Conservation (phyloP, 2,113 vertebrate genomes). For the Tachuris rubrigastra region DNA sequence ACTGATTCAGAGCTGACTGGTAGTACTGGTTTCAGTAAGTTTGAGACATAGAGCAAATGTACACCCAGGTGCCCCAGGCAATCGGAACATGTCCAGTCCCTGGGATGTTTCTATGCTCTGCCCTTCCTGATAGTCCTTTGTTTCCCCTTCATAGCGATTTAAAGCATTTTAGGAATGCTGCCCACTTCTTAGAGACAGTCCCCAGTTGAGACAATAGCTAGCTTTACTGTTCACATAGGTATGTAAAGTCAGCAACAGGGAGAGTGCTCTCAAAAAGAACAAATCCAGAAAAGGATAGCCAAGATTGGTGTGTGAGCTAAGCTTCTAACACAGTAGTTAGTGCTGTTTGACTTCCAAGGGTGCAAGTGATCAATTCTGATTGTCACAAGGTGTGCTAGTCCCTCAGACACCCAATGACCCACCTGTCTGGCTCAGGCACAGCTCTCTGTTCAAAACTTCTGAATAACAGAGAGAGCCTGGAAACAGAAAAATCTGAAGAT, state of each 20-base stretch:
- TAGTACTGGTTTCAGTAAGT: not conserved
- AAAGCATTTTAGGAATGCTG: constrained; percentile 20
- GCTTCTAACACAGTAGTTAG: not conserved
- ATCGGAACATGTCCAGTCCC: not conserved
- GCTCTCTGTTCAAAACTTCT: not conserved
- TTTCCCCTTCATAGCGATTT: not conserved
- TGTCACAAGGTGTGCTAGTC: not conserved
- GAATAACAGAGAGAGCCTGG: not conserved
- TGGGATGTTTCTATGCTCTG: not conserved
- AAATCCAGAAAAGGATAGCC: not conserved
- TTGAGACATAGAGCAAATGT: not conserved
- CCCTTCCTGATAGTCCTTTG: not conserved
- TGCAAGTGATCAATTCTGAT: not conserved
- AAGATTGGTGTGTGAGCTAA: not conserved
- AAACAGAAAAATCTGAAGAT: not conserved
- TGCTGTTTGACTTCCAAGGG: not conserved
- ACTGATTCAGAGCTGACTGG: not conserved
- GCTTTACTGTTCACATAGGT: not conserved
- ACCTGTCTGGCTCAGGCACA: not conserved
- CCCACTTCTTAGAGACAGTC: not conserved
- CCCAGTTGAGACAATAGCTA: not conserved
- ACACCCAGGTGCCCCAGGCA: not conserved
- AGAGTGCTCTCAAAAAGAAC: not conserved
- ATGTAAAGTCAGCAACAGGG: not conserved
- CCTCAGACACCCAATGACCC: not conserved